Base-by-base conservation (phyloP, 2,888 invertebrate genomes). In the Enoplolaimus lenunculus region DNA sequence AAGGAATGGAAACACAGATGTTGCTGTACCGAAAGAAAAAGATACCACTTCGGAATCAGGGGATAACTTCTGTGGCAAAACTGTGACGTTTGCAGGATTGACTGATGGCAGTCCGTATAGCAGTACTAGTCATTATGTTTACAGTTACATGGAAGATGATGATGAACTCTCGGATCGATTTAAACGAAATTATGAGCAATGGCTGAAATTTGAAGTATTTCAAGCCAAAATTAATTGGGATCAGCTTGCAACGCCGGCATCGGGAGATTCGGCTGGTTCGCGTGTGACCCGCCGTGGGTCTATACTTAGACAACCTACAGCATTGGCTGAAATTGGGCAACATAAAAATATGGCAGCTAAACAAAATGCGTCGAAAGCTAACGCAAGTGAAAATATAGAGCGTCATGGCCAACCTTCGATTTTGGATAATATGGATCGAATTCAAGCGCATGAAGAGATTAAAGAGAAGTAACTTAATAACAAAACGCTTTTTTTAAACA, bases 151-250 rank as follows among this genome's bases (percentile, higher is more conserved):
- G 31, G 57, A 60, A 60, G 62, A 62, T 35, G 7, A 75, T 28
- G 70, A 71, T n/a, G 80, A 82, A 71, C 78, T 84, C 34, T 80
- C 78, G 65, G 80, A 81, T 33, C 81, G 82, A 71, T 82, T 82
- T 74, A 83, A 81, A 74, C 76, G 78, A 68, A 82, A 84, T 75
- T 98, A 98, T 82, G 90, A 92, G 79, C 81, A 89, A 28, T 98
- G 98, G 98, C 84, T 99, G 71, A 90, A 97, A 77, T 89, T 92
- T 80, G 97, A 98, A 85, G 97, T 98, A 30, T 94, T 90, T 82
- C 89, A 89, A 79, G 89, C 89, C 68, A 81, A 83, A 60, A 83
- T 86, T 65, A 84, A 86, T 77, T 86, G 86, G 86, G 85, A 86
- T 75, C 83, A 83, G 73, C 78, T 86, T 21, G 74, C 81, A n/a